Evolutionary conservation across 2,113 vertebrate species (phyloP).

Genomic region (Rhinolophus sinicus): DNA sequence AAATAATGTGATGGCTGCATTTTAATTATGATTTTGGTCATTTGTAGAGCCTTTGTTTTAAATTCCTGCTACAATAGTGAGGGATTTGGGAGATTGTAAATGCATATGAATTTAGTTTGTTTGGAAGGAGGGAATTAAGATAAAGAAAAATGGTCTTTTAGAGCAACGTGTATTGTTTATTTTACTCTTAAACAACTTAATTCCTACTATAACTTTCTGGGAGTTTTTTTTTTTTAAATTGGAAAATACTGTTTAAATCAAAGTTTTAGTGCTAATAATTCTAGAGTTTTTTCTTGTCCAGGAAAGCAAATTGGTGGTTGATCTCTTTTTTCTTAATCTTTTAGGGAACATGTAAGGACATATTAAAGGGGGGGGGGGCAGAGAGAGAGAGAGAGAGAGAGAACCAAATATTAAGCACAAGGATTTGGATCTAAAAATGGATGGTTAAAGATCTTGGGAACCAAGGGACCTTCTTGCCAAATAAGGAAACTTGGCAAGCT

Average conservation of each 20-base stretch:
- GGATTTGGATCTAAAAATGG: conserved; percentile 87
- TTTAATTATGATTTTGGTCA: conserved; percentile 61
- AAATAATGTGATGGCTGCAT: not conserved
- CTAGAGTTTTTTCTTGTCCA: conserved; percentile 28
- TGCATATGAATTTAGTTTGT: conserved; percentile 67
- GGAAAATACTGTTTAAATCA: conserved; percentile 38
- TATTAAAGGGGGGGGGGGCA: conserved; percentile 25
- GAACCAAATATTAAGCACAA: conserved; percentile 73
- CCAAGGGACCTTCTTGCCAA: conserved; percentile 86
- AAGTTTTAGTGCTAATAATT: conserved; percentile 47
- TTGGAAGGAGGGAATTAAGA: conserved; percentile 64
- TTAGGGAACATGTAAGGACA: conserved; percentile 57
- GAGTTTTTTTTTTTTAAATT: not conserved
- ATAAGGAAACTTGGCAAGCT: conserved; percentile 89
- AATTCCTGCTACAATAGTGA: conserved; percentile 57
- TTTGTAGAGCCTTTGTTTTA: conserved; percentile 69
- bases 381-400: conserved; percentile 43
- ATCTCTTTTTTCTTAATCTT: conserved; percentile 47
- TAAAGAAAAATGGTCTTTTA: conserved; percentile 56
- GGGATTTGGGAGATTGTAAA: conserved; percentile 68
- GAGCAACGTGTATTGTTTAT: conserved; percentile 39
- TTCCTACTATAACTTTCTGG: conserved; percentile 37
- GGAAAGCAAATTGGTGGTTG: conserved; percentile 37
- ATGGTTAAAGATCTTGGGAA: conserved; percentile 87
- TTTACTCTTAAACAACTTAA: conserved; percentile 52